Evolutionary conservation across 2,113 vertebrate species (phyloP).

Genomic region (Passerina amoena): DNA sequence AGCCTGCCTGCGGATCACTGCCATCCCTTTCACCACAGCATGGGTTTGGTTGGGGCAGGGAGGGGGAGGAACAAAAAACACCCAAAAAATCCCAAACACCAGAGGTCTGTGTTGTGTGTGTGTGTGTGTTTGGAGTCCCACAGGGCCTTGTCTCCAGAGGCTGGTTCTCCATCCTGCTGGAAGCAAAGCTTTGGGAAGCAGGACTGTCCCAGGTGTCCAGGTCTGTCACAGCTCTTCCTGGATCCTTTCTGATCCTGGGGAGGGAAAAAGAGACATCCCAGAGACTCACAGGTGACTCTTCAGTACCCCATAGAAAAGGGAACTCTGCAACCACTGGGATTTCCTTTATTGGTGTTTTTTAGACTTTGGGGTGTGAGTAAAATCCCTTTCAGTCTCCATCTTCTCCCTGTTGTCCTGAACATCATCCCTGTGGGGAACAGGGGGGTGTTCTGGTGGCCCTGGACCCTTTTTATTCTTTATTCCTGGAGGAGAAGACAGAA

Average conservation of each 20-base stretch:
- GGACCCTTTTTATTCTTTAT: neutral
- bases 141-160: neutral
- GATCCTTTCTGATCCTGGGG: constrained; percentile 11
- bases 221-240: neutral
- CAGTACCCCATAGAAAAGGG: neutral
- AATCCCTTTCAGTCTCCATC: neutral
- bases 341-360: neutral
- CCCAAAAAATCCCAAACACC: neutral
- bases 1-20: neutral
- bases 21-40: neutral
- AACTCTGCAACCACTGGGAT: neutral
- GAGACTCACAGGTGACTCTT: neutral
- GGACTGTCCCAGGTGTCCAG: neutral
- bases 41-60: neutral
- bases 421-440: neutral
- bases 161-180: neutral
- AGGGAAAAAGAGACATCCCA: neutral
- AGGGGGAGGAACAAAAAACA: neutral
- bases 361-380: neutral
- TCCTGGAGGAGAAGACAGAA: neutral
- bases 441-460: neutral
- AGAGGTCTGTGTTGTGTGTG: neutral
- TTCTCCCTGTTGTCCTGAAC: neutral
- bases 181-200: constrained; percentile 35
- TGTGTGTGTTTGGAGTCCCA: constrained; percentile 26